Base-by-base conservation (phyloP, 1,140 invertebrate genomes). In the Pararge aegeria region DNA sequence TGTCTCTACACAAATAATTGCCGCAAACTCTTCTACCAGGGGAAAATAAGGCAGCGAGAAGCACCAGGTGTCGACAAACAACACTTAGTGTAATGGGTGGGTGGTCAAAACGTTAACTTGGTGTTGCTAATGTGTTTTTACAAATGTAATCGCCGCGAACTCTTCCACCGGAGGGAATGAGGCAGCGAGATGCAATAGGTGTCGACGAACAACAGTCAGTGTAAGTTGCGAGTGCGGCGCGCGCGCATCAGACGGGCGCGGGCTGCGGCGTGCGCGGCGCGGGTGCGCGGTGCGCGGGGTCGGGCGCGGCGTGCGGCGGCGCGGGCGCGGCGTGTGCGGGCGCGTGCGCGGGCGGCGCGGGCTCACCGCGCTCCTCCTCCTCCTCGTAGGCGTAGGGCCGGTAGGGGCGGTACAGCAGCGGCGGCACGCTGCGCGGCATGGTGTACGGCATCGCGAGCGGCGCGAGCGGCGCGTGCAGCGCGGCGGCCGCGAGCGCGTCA, bases 401-500 rank as follows among this genome's bases (percentile, higher is more conserved):
- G 68, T 68, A 69, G 46, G 77, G 82, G 1, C 75, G 73, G 69
- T 83, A 82, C 10, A 81, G 73, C 53, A 81, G 65, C 40, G 79
- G 88, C 55, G 75, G 78, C 51, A 79, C 68, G 48, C 77, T 67
- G 24, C 73, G 73, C 40, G 71, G 71, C 52, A 80, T 62, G 12
- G 66, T 67, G 64, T 75, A 73, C 54, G 76, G 55, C 60, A 59
- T 56, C 44, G 67, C 49, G 48, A 76, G 74, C 12, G 54, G 60
- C 44, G 67, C 49, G 48, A 76, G 74, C 12, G 54, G 54, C 30
- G 70, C 65, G 56, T 78, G 76, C 52, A 67, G 58, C 53, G 73
- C 70, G 18, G 73, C 71, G 50, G 75, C 72, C 5, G 73, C 73
- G 16, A 68, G 66, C 10, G 73, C 69, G 20, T 66, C 66, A 38